A percentile compares a stretch with the other conserved stretches of the same genome.
phyloP scores from a whole-genome alignment of 2,888 invertebrate genomes.

The Iselma pallidipennis region DNA sequence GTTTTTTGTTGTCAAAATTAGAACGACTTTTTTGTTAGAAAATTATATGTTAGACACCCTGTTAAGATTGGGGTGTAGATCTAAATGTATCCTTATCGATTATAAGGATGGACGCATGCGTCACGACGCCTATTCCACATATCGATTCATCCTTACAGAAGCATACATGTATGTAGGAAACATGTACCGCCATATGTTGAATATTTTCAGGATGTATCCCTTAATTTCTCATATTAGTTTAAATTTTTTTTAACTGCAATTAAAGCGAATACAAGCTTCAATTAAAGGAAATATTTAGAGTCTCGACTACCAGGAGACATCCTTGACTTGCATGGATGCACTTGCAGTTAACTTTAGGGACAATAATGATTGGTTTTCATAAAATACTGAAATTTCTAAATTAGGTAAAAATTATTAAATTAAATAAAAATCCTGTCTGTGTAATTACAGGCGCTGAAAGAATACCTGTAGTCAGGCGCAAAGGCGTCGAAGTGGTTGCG shows the following conservation, averaged over 20 bases:
- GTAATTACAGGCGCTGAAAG: background rate
- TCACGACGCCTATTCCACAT: constrained; percentile 39
- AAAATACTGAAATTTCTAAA: no score
- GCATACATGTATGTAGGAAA: constrained; percentile 4
- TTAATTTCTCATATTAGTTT: no score
- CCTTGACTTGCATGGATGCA: no score
- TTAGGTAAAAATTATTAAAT: no score
- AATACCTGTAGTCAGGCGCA: constrained; percentile 26
- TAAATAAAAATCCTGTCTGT: no score
- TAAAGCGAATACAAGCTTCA: no score
- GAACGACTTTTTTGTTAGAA: background rate
- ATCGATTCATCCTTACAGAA: constrained; percentile 35
- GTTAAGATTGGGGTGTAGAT: constrained; percentile 42
- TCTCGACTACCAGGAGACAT: no score
- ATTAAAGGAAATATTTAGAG: no score
- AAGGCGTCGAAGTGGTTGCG: constrained; percentile 33
- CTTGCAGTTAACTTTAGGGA: no score
- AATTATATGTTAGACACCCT: constrained; percentile 34
- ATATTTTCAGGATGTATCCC: no score
- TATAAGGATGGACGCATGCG: constrained; percentile 44
- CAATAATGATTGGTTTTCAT: no score
- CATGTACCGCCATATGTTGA: constrained; percentile 24
- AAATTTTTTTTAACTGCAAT: no score
- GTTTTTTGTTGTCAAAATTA: background rate
- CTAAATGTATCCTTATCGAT: constrained; percentile 45